phyloP scores from a whole-genome alignment of 2,797 vertebrate species.

The Lagocephalus sceleratus region DNA sequence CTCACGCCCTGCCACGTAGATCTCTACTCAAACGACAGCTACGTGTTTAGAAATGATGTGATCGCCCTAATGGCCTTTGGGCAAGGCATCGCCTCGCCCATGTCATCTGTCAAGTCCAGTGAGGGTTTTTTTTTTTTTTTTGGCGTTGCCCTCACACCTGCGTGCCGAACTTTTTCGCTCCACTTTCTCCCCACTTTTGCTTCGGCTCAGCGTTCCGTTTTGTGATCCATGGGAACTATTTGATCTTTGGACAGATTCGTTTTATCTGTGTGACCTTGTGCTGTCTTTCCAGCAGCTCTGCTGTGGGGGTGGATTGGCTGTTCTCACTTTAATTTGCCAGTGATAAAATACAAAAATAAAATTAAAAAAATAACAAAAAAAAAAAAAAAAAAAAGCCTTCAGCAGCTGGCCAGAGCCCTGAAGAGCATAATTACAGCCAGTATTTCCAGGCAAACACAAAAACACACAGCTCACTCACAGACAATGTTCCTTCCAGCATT shows the following conservation, averaged over 20 bases:
- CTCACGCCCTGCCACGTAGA: constrained; percentile 10
- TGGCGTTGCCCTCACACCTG: not conserved
- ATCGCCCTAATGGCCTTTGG: constrained; percentile 46
- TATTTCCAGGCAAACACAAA: constrained; percentile 23
- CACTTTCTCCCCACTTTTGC: constrained; percentile 27
- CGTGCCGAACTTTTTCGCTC: constrained; percentile 11
- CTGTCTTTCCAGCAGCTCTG: constrained; percentile 30
- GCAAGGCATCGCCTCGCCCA: constrained; percentile 26
- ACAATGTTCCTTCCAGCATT: constrained; percentile 35
- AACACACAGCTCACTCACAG: constrained; percentile 20
- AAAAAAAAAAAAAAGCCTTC: constrained; percentile 13
- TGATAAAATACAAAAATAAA: constrained; percentile 5
- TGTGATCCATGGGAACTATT: constrained; percentile 49
- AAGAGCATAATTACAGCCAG: constrained; percentile 35
- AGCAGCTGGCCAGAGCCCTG: constrained; percentile 20
- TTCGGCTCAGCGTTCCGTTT: constrained; percentile 19
- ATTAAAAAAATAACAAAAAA: constrained; percentile 7
- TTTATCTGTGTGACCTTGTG: constrained; percentile 67
- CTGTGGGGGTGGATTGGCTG: not conserved
- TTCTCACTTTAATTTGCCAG: constrained; percentile 12
- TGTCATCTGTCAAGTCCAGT: constrained; percentile 32
- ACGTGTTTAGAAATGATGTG: constrained; percentile 28
- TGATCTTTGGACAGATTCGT: constrained; percentile 64
- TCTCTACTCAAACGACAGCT: constrained; percentile 18
- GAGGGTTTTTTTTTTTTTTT: constrained; percentile 1